Evolutionary conservation across 2,888 invertebrate species (phyloP).

Genomic region (Spisula subtruncata): DNA sequence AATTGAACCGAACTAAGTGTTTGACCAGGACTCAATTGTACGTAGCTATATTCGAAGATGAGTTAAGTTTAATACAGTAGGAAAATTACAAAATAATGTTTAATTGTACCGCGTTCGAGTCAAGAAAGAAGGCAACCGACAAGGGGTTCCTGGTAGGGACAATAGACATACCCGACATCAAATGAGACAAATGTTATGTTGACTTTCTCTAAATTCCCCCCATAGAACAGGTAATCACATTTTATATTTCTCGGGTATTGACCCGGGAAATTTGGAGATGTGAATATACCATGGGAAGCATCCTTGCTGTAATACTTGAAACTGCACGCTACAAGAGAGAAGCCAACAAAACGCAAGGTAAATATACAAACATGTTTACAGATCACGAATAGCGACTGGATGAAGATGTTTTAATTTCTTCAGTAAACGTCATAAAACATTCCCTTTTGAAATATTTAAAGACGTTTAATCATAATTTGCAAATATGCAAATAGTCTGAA

Average conservation of each 20-base stretch:
- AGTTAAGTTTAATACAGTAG: too few relatives aligned
- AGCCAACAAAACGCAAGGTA: neutral
- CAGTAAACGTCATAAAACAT: too few relatives aligned
- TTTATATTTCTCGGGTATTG: constrained; percentile 91
- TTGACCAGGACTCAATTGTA: too few relatives aligned
- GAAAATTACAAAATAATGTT: too few relatives aligned
- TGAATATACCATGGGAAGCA: constrained; percentile 91
- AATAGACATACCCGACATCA: constrained; percentile 38
- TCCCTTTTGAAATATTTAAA: too few relatives aligned
- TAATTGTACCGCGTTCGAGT: neutral
- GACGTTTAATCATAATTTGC: too few relatives aligned
- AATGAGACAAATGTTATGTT: constrained; percentile 62
- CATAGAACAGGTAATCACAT: constrained; percentile 70
- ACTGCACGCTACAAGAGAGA: constrained; percentile 61
- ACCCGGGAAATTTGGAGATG: constrained; percentile 94
- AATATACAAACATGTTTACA: too few relatives aligned
- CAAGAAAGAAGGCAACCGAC: neutral
- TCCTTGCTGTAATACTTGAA: constrained; percentile 58
- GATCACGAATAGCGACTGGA: neutral
- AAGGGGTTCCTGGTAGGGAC: neutral
- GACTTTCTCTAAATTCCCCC: constrained; percentile 52
- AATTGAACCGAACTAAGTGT: too few relatives aligned
- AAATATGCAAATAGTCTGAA: too few relatives aligned
- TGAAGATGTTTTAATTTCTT: too few relatives aligned
- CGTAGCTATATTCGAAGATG: too few relatives aligned